phyloP scores from a whole-genome alignment of 2,113 vertebrate genomes.

The Coryphaenoides rupestris region DNA sequence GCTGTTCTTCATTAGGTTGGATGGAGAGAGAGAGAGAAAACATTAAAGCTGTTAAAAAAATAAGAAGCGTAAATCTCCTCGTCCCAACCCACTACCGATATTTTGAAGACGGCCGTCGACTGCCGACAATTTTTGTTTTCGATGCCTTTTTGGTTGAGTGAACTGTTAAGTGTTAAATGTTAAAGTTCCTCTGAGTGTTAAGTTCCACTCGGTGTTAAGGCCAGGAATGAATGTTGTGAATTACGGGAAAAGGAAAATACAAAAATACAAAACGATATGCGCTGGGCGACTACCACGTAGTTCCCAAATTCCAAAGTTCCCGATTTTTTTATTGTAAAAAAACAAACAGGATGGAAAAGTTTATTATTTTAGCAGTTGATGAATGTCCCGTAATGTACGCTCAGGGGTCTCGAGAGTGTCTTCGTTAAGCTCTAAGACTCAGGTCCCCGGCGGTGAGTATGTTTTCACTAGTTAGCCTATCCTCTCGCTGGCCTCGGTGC shows the following conservation, averaged over 20 bases:
- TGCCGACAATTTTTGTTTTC: no score
- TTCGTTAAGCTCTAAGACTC: slow-evolving; percentile 48
- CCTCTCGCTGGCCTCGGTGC: slow-evolving; percentile 19
- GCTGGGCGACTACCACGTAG: no score
- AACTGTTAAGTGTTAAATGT: no score
- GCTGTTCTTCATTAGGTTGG: slow-evolving; percentile 52
- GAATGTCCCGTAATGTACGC: slow-evolving; percentile 18
- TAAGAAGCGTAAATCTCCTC: slow-evolving; percentile 65
- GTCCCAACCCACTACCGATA: slow-evolving; percentile 46
- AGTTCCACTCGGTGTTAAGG: no score
- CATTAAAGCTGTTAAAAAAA: slow-evolving; percentile 50
- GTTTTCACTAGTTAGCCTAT: slow-evolving; percentile 28
- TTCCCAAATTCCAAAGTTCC: no score
- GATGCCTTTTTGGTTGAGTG: no score
- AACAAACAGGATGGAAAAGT: no score
- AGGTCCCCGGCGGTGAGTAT: slow-evolving; percentile 73
- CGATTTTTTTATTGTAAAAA: no score
- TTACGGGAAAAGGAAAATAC: no score
- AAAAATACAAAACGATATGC: no score
- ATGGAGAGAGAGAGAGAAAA: slow-evolving; percentile 38
- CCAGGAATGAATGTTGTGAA: no score
- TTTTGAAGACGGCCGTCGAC: slow-evolving; percentile 3
- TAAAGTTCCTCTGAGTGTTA: no score
- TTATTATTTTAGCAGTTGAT: not conserved
- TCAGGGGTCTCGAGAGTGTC: slow-evolving; percentile 59